Evolutionary conservation across 2,113 vertebrate species (phyloP).

Genomic region (Lamprologus tigripictilis): DNA sequence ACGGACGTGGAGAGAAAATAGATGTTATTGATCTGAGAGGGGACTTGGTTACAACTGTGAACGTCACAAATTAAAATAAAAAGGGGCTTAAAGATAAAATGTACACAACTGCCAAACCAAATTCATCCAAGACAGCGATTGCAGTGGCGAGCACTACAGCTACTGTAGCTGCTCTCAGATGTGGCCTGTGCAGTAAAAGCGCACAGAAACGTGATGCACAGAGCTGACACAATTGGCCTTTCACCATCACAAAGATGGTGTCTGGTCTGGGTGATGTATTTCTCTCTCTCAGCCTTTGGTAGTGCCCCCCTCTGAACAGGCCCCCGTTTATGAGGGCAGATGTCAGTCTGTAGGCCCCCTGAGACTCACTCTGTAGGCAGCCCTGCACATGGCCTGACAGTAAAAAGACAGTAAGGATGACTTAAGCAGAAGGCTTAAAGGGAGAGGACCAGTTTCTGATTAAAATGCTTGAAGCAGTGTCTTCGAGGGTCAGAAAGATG

Average conservation of each 20-base stretch:
- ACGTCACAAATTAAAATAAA: not conserved
- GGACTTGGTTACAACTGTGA: not conserved
- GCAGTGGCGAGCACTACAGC: not conserved
- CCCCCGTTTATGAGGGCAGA: constrained; percentile 17
- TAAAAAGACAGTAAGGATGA: constrained; percentile 10
- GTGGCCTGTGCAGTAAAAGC: not conserved
- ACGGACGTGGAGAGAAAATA: not conserved
- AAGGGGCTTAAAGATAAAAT: not conserved
- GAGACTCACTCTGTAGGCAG: not conserved
- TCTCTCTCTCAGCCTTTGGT: not conserved
- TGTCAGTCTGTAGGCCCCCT: constrained; percentile 4
- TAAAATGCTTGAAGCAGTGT: not conserved
- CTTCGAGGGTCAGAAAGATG: not conserved
- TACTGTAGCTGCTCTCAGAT: not conserved
- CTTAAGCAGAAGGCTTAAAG: not conserved
- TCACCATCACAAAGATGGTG: constrained; percentile 7
- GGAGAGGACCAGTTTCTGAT: not conserved
- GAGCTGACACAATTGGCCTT: not conserved
- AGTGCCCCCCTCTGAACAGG: not conserved
- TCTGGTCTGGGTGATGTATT: constrained; percentile 1
- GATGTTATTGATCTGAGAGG: not conserved
- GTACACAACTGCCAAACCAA: not conserved
- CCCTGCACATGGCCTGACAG: not conserved
- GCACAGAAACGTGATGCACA: constrained; percentile 23
- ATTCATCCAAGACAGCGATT: not conserved